These are phyloP conservation scores for Dryomyza anilis DNA, from an alignment of 2,888 invertebrate genomes.

Conservation along the genomic window DNA sequence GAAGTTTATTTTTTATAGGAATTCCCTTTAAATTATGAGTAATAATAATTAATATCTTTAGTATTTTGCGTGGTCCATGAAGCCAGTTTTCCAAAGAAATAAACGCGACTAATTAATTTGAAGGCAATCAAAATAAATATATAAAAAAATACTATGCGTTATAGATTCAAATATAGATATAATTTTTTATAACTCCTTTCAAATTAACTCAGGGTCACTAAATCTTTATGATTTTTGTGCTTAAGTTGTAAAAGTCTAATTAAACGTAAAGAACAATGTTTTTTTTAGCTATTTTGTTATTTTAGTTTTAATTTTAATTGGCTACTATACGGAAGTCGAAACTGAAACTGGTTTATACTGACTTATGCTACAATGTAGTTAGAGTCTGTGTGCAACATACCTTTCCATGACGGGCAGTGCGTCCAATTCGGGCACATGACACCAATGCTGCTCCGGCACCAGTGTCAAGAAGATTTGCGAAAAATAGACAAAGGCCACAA, in stretches of 20 bases:
- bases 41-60: too few species aligned
- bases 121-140: too few species aligned
- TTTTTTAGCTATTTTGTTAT: background rate
- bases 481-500: conserved; percentile 87
- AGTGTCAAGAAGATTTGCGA: conserved; percentile 87
- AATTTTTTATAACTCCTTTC: conserved; percentile 10
- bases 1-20: too few species aligned
- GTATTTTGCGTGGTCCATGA: too few species aligned
- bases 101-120: too few species aligned
- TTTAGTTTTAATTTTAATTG: background rate
- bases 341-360: too few species aligned
- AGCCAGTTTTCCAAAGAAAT: too few species aligned
- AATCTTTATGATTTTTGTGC: conserved; percentile 7
- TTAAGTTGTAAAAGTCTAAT: background rate
- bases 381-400: too few species aligned
- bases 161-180: background rate
- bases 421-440: conserved; percentile 64
- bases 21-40: too few species aligned
- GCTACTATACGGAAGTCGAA: too few species aligned
- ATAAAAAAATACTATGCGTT: conserved; percentile 8
- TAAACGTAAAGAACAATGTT: background rate
- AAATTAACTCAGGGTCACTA: background rate
- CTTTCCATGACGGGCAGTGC: conserved; percentile 73
- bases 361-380: too few species aligned
- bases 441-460: conserved; percentile 83